Evolutionary conservation across 2,113 vertebrate species (phyloP).

Genomic region (Pantherophis guttatus): DNA sequence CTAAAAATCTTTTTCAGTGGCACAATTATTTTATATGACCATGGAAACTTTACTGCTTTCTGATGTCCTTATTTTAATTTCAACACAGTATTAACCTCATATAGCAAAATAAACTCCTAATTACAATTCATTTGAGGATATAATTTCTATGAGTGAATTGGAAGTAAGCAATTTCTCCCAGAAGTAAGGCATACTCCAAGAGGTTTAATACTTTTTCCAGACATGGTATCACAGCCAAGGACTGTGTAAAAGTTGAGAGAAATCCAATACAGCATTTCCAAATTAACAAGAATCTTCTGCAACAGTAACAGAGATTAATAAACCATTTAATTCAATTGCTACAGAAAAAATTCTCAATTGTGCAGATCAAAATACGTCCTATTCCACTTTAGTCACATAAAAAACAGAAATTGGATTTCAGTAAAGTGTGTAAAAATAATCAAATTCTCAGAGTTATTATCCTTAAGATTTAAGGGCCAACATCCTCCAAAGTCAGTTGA

Average conservation of each 20-base stretch:
- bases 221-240: not conserved
- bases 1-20: not conserved
- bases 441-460: not conserved
- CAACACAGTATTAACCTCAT: not conserved
- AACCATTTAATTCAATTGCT: constrained; percentile 22
- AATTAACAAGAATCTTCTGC: not conserved
- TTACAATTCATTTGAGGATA: not conserved
- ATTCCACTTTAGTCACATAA: not conserved
- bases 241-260: not conserved
- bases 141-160: not conserved
- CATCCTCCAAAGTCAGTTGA: not conserved
- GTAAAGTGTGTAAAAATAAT: constrained; percentile 12
- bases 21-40: not conserved
- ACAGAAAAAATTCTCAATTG: not conserved
- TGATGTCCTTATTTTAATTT: not conserved
- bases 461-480: not conserved
- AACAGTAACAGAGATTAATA: constrained; percentile 2
- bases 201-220: not conserved
- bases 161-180: not conserved
- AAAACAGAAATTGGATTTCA: not conserved
- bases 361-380: constrained; percentile 8
- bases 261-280: not conserved
- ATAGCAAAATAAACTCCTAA: not conserved
- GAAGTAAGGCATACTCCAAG: not conserved
- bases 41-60: not conserved